A percentile compares a stretch with the other conserved stretches of the same genome.
Evolutionary conservation across 2,113 vertebrate species (phyloP).

Genomic region (Epinephelus fuscoguttatus): DNA sequence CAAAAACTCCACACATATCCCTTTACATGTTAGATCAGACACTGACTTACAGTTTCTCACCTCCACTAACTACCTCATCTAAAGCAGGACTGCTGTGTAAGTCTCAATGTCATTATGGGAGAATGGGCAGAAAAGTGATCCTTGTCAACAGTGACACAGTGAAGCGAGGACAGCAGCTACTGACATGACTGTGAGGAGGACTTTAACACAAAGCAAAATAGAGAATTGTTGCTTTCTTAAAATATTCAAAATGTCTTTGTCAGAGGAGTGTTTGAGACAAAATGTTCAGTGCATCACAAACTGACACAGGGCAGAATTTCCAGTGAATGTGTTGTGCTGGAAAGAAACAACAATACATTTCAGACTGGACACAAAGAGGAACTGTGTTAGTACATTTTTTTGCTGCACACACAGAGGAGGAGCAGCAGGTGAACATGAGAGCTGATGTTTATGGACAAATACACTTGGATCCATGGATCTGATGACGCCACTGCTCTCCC

Average conservation of each 20-base stretch:
- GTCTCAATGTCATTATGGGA: background rate
- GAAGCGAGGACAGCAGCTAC: background rate
- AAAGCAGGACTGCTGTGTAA: background rate
- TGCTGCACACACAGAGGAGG: background rate
- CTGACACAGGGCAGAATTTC: background rate
- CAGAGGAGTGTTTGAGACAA: background rate
- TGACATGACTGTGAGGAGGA: background rate
- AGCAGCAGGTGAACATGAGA: slow-evolving; percentile 26
- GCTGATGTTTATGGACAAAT: slow-evolving; percentile 18
- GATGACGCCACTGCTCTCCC: slow-evolving; percentile 24
- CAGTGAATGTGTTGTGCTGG: background rate
- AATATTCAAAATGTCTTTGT: background rate
- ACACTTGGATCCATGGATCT: background rate
- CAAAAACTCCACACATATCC: background rate
- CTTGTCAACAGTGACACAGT: background rate
- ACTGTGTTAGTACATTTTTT: background rate
- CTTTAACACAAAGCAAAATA: background rate
- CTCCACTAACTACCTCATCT: background rate
- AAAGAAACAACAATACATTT: background rate
- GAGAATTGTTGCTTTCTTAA: background rate
- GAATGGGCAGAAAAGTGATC: background rate
- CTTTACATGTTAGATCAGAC: slow-evolving; percentile 1
- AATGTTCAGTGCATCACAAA: background rate
- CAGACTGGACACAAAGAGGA: background rate
- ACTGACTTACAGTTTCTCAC: background rate